phyloP scores from a whole-genome alignment of 35 echinoderm and acorn worm genomes.

The Patiria miniata region DNA sequence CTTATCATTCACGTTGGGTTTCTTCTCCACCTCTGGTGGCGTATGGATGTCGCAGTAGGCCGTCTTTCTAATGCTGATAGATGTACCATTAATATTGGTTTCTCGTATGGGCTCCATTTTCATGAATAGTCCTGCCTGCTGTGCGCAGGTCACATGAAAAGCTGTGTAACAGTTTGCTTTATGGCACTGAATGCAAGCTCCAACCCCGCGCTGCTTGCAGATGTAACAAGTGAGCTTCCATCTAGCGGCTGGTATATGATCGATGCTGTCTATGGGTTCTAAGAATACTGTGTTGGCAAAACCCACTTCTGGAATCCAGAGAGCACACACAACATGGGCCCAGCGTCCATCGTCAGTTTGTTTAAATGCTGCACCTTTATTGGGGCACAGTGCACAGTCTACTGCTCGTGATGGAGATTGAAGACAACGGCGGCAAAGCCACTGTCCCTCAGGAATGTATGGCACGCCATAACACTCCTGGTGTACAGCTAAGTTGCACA shows the following conservation, averaged over 20 bases:
- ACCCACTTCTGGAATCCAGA: conserved; percentile 99
- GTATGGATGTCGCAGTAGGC: conserved; percentile 99
- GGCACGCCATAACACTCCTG: conserved; percentile 99
- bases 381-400: conserved; percentile 98
- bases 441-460: conserved; percentile 99
- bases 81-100: conserved; percentile 88
- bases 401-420: conserved; percentile 97
- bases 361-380: conserved; percentile 98
- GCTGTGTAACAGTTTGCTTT: conserved; percentile 99
- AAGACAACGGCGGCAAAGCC: conserved; percentile 93
- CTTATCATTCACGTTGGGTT: conserved; percentile 68
- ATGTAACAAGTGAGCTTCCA: conserved; percentile 99
- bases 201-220: conserved; percentile 93
- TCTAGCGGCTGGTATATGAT: conserved; percentile 90
- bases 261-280: conserved; percentile 97
- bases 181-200: conserved; percentile 99
- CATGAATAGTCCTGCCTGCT: conserved; percentile 96
- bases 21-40: conserved; percentile 90
- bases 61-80: conserved; percentile 94
- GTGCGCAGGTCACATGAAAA: conserved; percentile 95
- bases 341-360: conserved; percentile 96
- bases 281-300: conserved; percentile 99
- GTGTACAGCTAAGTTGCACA: conserved; percentile 99
- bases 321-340: conserved; percentile 96
- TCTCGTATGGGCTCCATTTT: conserved; percentile 99